Conservation (phyloP, 2,113 vertebrate species). For the Terrapene triunguis region DNA sequence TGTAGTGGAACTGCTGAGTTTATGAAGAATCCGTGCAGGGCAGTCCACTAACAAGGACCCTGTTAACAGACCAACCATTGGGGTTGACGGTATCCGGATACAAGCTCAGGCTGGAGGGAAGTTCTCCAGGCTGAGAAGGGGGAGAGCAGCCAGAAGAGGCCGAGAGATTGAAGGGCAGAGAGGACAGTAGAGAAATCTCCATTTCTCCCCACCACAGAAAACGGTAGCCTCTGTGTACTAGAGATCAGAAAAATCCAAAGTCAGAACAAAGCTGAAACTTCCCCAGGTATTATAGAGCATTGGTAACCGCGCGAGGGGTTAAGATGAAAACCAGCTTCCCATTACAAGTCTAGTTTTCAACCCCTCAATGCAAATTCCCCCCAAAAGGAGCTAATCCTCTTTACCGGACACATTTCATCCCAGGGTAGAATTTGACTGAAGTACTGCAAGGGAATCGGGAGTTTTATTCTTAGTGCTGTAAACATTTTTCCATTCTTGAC, state of each 20-base stretch:
- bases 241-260: neutral
- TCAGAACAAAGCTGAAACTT: neutral
- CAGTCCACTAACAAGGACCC: neutral
- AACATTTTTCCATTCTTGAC: accelerated
- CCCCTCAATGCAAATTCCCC: neutral
- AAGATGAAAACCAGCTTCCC: neutral
- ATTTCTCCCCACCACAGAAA: neutral
- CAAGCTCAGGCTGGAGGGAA: neutral
- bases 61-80: neutral
- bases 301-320: neutral
- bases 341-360: neutral
- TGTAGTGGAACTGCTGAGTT: neutral
- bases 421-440: accelerated
- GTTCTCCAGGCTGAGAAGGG: neutral
- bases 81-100: neutral
- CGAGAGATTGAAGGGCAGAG: neutral
- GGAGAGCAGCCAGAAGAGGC: neutral
- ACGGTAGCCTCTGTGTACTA: neutral
- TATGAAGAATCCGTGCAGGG: neutral
- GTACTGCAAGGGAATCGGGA: neutral
- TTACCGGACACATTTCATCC: neutral
- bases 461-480: accelerated
- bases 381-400: neutral
- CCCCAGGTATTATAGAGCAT: neutral
- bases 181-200: neutral